phyloP scores from a whole-genome alignment of 1,140 invertebrate species.

The Neuroterus valhalla region DNA sequence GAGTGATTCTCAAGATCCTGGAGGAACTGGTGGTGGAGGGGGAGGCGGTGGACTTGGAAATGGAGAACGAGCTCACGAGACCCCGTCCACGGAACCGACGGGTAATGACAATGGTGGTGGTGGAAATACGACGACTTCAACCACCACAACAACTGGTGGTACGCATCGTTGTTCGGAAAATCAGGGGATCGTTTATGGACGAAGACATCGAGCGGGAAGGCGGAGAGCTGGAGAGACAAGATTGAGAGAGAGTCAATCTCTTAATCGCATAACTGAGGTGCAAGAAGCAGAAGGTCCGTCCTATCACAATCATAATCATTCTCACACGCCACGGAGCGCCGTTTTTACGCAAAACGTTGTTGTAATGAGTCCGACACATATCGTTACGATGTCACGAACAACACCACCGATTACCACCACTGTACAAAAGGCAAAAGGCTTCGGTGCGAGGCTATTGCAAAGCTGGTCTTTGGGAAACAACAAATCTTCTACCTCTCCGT shows the following conservation, averaged over 20 bases:
- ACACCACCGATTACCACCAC: constrained; percentile 53
- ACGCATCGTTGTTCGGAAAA: constrained; percentile 66
- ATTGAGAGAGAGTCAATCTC: constrained; percentile 85
- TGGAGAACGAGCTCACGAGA: constrained; percentile 61
- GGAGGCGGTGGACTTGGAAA: constrained; percentile 60
- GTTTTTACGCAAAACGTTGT: constrained; percentile 48
- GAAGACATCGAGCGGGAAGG: constrained; percentile 76
- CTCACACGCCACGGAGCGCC: constrained; percentile 62
- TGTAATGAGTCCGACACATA: constrained; percentile 10
- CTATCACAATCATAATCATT: constrained; percentile 60
- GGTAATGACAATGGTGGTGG: constrained; percentile 59
- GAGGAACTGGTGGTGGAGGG: constrained; percentile 71
- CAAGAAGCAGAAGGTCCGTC: constrained; percentile 78
- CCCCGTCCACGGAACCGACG: constrained; percentile 42
- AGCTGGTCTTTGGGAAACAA: constrained; percentile 61
- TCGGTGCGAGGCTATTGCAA: constrained; percentile 72
- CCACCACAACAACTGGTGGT: constrained; percentile 57
- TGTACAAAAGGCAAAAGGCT: constrained; percentile 70
- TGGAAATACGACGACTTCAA: constrained; percentile 56
- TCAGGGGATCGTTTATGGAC: constrained; percentile 63
- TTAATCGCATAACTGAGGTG: constrained; percentile 88
- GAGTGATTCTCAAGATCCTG: constrained; percentile 83
- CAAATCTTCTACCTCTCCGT: no score
- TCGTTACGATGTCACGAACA: neutral
- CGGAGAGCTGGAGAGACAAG: constrained; percentile 80